These are phyloP conservation scores for Musca vetustissima DNA, from an alignment of 1,140 invertebrate species.

Conservation along the genomic window DNA sequence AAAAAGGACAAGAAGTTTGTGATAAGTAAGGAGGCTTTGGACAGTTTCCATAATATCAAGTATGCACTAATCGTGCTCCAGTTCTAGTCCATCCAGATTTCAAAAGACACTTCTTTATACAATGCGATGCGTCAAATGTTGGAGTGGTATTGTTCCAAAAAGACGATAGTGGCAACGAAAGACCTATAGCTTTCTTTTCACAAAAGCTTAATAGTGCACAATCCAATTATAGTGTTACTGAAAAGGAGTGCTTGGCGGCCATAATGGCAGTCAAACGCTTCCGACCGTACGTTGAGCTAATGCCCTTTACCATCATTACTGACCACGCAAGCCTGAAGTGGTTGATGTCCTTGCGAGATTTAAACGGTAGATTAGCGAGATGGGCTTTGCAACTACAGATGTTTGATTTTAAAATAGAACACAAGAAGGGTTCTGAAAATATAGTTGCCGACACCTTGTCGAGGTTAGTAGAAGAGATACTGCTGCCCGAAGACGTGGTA, in stretches of 20 bases:
- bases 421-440: conserved; percentile 14
- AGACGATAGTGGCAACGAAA: neutral
- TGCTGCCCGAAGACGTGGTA: neutral
- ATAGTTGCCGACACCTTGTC: neutral
- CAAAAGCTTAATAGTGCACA: conserved; percentile 8
- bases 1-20: neutral
- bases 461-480: neutral
- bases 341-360: neutral
- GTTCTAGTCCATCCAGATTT: conserved; percentile 13
- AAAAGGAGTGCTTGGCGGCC: conserved; percentile 26
- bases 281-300: neutral
- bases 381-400: conserved; percentile 7
- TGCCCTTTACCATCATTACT: neutral
- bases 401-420: conserved; percentile 17
- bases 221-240: conserved; percentile 16
- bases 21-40: neutral
- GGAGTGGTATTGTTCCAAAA: conserved; percentile 10
- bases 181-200: conserved; percentile 12
- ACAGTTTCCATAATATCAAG: neutral
- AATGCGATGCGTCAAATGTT: conserved; percentile 1
- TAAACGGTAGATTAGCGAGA: conserved; percentile 7
- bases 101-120: conserved; percentile 23
- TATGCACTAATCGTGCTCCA: neutral
- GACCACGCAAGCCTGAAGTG: neutral
- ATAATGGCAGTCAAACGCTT: neutral